Evolutionary conservation across 2,797 vertebrate species (phyloP).

Genomic region (Pterois miles): DNA sequence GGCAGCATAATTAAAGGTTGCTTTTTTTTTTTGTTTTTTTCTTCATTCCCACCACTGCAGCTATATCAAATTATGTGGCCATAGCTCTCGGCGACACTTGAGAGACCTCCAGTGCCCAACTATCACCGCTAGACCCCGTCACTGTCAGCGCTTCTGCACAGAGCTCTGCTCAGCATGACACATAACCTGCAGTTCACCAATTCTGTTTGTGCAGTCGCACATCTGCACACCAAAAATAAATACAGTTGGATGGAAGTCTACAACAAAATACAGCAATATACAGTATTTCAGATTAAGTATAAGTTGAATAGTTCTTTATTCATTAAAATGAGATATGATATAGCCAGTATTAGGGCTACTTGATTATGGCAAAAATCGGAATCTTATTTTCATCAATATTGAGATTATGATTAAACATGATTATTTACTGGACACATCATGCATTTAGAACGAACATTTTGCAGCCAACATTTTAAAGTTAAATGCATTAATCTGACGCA

Average conservation of each 20-base stretch:
- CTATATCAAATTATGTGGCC: constrained; percentile 79
- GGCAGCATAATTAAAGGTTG: constrained; percentile 67
- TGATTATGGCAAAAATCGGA: too few species aligned
- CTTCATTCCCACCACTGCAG: constrained; percentile 70
- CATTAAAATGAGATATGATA: background rate
- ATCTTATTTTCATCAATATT: too few species aligned
- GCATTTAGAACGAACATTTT: too few species aligned
- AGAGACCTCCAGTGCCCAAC: constrained; percentile 71
- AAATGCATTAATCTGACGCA: too few species aligned
- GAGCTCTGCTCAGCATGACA: constrained; percentile 62
- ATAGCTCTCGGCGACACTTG: constrained; percentile 71
- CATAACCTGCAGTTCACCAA: constrained; percentile 50
- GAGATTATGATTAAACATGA: too few species aligned
- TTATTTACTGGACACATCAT: too few species aligned
- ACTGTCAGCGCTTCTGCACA: constrained; percentile 73
- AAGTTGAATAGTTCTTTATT: background rate
- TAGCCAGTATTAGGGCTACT: too few species aligned
- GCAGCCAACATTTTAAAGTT: too few species aligned
- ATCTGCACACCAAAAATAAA: background rate
- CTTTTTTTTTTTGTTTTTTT: constrained; percentile 15
- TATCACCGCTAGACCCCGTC: constrained; percentile 63
- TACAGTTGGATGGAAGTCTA: background rate
- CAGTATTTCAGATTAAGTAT: background rate
- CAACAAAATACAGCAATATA: background rate
- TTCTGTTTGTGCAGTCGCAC: constrained; percentile 28